A percentile compares a stretch with the other conserved stretches of the same genome.
Evolutionary conservation across 2,888 invertebrate species (phyloP).

Genomic region (Parascotia fuliginaria): DNA sequence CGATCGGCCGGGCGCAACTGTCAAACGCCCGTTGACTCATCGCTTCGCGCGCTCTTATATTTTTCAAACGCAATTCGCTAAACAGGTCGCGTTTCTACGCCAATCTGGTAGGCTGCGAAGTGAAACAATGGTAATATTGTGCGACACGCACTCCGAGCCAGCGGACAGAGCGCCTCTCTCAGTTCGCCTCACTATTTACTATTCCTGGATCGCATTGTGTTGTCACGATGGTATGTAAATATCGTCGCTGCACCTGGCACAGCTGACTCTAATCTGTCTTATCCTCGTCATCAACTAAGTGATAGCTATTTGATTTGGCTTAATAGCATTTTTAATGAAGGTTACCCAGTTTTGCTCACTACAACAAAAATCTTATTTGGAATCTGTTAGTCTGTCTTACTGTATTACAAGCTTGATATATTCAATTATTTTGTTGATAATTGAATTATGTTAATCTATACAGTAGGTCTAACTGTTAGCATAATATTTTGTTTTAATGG

Average conservation of each 20-base stretch:
- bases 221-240: conserved; percentile 46
- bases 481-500: no score
- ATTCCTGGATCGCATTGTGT: conserved; percentile 30
- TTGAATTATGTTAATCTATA: no score
- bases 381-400: conserved; percentile 28
- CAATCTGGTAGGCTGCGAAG: conserved; percentile 36
- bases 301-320: conserved; percentile 15
- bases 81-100: conserved; percentile 50
- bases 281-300: conserved; percentile 33
- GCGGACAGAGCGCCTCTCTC: conserved; percentile 10
- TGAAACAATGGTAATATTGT: conserved; percentile 48
- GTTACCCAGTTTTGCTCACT: conserved; percentile 37
- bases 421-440: no score
- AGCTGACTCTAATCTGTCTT: conserved; percentile 44
- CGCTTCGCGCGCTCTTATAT: conserved; percentile 61
- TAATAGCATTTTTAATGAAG: conserved; percentile 35
- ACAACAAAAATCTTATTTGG: conserved; percentile 43
- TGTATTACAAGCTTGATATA: no score
- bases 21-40: conserved; percentile 83
- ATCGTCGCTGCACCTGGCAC: conserved; percentile 41
- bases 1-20: conserved; percentile 81
- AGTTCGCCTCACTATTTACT: conserved; percentile 9
- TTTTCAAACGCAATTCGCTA: conserved; percentile 72
- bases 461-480: no score
- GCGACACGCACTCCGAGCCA: conserved; percentile 15